phyloP scores from a whole-genome alignment of 2,113 vertebrate genomes.

The Hiodon alosoides region DNA sequence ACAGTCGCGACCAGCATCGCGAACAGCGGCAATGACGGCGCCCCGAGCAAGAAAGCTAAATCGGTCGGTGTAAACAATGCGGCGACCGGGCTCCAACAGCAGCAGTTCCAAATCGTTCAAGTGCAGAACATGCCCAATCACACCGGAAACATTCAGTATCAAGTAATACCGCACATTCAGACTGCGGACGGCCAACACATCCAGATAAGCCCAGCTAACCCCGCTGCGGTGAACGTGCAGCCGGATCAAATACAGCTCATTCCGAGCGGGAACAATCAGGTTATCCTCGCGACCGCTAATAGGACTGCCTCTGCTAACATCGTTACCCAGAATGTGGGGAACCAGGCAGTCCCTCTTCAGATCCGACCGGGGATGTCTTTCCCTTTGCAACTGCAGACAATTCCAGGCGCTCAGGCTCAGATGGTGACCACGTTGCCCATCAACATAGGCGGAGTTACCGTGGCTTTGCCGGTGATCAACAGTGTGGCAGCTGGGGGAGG shows the following conservation, averaged over 20 bases:
- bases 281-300: constrained; percentile 74
- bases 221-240: constrained; percentile 65
- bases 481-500: constrained; percentile 74
- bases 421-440: constrained; percentile 94
- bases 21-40: constrained; percentile 70
- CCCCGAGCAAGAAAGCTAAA: constrained; percentile 77
- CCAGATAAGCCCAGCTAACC: constrained; percentile 79
- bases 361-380: constrained; percentile 91
- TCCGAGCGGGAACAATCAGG: constrained; percentile 82
- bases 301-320: constrained; percentile 76
- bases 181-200: constrained; percentile 91
- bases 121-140: constrained; percentile 81
- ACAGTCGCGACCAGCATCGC: constrained; percentile 68
- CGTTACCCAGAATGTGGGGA: constrained; percentile 79
- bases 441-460: constrained; percentile 92
- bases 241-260: constrained; percentile 94
- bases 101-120: constrained; percentile 92
- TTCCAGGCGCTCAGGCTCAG: constrained; percentile 85
- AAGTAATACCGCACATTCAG: constrained; percentile 97
- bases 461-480: constrained; percentile 93
- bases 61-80: constrained; percentile 54
- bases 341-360: constrained; percentile 87
- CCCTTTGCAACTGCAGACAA: constrained; percentile 88
- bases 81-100: constrained; percentile 52
- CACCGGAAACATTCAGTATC: constrained; percentile 85